A percentile compares a stretch with the other conserved stretches of the same genome.
Evolutionary conservation across 1,140 invertebrate species (phyloP).

Genomic region (Lethrus apterus): DNA sequence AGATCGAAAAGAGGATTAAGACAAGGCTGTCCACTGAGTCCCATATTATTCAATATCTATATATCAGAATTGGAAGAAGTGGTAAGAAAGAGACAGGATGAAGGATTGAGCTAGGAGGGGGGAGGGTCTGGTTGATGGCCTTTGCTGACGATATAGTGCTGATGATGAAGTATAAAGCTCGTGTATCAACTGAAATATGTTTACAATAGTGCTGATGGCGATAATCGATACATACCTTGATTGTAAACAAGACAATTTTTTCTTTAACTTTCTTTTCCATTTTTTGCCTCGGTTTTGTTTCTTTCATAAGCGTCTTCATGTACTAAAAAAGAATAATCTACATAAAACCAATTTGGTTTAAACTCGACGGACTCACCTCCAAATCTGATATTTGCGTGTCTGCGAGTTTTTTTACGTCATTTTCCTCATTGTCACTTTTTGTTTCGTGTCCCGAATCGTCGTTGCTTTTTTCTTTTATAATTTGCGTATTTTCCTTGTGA

Average conservation of each 20-base stretch:
- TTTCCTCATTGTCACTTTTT: conserved; percentile 4
- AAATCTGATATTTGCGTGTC: conserved; percentile 9
- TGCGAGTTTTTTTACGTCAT: not conserved
- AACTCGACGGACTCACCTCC: conserved; percentile 1
- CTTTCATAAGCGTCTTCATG: conserved; percentile 53
- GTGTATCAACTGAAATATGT: too few species aligned
- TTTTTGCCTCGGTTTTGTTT: conserved; percentile 33
- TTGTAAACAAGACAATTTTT: conserved; percentile 48
- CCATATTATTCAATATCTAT: too few species aligned
- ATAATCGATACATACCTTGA: conserved; percentile 42
- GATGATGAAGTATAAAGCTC: too few species aligned
- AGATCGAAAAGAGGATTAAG: too few species aligned
- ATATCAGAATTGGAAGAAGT: too few species aligned
- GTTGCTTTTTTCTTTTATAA: conserved; percentile 29
- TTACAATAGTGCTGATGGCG: too few species aligned
- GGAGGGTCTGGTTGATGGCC: too few species aligned
- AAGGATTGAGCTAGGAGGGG: too few species aligned
- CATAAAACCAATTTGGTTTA: conserved; percentile 2
- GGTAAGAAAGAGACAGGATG: too few species aligned
- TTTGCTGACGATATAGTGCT: not conserved
- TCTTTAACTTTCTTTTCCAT: conserved; percentile 35
- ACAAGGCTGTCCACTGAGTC: too few species aligned
- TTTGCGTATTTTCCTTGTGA: conserved; percentile 40
- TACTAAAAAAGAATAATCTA: conserved; percentile 42
- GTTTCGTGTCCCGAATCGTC: conserved; percentile 15